Base-by-base conservation (phyloP, 2,888 invertebrate species). In the Clivina fossor region DNA sequence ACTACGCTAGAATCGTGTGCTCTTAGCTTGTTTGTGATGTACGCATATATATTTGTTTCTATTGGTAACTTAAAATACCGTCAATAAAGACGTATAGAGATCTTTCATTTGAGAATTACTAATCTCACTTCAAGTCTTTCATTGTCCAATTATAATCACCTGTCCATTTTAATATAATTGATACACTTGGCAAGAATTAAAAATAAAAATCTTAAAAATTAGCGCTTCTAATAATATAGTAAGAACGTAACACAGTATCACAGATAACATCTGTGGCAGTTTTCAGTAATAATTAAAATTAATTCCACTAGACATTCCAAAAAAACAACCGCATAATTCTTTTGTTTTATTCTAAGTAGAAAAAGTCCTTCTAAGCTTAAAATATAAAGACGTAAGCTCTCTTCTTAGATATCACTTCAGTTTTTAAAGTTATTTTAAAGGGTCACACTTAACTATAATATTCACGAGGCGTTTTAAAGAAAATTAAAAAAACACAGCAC, bases 231-330 rank as follows among this genome's bases (percentile, higher is more conserved):
- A 41, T 43, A 44, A 44, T 53, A 44, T 38, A 37, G 38, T 28
- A 30, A 40, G 38, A 32, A 33, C 35, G 40, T 44, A 53, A 44
- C 53, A 44, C 53, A 44, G 44, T 53, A 53, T 53, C 53, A 53
- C 53, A 53, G 53, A 53, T 40, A 43, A 33, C 20, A 44, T 53
- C 53, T 53, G 53, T 53, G 53, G 53, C 53, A 53, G 53, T 51
- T 51, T 53, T 49, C 28, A 49, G 38, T 49, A 49, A 49, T 11
- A n/a, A 30, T n/a, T n/a, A 26, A 7, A 26, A 26, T 26, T 26
- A 5, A 44, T 28, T 30, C 24, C 19, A 30, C 44, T 44, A 19
- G 44, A 30, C 44, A 28, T 13, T 28, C 18, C 44, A 32, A 24
- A 22, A 35, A 15, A 43, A n/a, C n/a, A n/a, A n/a, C n/a, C n/a